Evolutionary conservation across 2,113 vertebrate genomes (phyloP), one percentile per base, ranked within the genome.

Genomic region (Nanorana parkeri): DNA sequence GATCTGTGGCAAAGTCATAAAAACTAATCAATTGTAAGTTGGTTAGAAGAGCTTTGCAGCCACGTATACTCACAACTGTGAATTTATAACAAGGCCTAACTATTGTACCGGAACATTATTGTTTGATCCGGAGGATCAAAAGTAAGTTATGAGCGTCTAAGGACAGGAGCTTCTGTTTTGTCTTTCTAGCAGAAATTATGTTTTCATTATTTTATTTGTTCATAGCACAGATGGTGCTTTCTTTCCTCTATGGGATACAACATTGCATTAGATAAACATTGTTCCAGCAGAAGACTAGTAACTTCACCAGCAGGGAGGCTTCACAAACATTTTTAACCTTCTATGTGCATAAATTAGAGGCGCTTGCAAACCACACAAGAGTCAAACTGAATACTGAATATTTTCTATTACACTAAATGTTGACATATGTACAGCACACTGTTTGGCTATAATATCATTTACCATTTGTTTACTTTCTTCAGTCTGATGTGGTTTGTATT

Each of bases 161-260:
- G 71, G 63, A 68, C 72, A 78, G 51, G 67, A 78, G 64, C n/a
- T 58, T 26, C 52, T 79, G 51, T 54, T 58, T 79, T 68, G 77
- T 79, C 66, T 68, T 79, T 47, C 32, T 60, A 58, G 16, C 54
- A 58, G 20, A 58, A 79, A 68, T 68, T 58, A 47, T 29, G 58
- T 60, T 54, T 67, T 78, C 24, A 78, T 78, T 75, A 60, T 58
- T 75, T 75, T 75, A 77, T 77, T 77, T 77, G 74, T 65, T 64
- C 74, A 65, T 65, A 77, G 74, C 74, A 77, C 74, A 77, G 74
- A 77, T 77, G 74, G 74, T 64, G 74, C 64, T 51, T 77, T 65
- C 60, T 77, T 64, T 77, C 19, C 74, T 77, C 74, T 77, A 77
- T 77, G 74, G 74, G 60, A 77, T 65, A 65, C 58, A 52, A 77